Base-by-base conservation (phyloP, 2,113 vertebrate species). In the Eubucco bourcierii region DNA sequence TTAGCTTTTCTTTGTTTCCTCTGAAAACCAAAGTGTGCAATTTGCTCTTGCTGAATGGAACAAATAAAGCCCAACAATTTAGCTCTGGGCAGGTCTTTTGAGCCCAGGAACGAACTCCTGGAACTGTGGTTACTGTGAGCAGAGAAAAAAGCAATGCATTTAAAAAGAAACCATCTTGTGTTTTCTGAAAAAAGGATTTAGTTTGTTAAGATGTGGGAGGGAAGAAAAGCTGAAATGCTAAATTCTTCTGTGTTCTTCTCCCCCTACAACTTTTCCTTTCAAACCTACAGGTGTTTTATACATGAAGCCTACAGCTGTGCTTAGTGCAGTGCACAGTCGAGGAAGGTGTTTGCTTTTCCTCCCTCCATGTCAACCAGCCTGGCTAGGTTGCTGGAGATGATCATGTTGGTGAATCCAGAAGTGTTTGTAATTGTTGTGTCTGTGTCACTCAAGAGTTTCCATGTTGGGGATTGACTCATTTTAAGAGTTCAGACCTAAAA, bases 1-100 rank as follows among this genome's bases (percentile, higher is more conserved):
- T 53, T 53, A 83, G 75, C 60, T 92, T 95, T 96, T 44, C 65
- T 93, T 87, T 91, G 52, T 91, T 94, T 93, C 56, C 29, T 80
- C 33, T 83, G 79, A 17, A 68, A 82, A 82, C 15, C 31, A 23
- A 90, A 83, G 84, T 34, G 47, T 77, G 0, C 83, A 21, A 93
- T 93, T 94, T 94, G 33, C 37, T 72, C 53, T 65, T 53, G 31
- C 68, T 72, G 75, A 61, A 53, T 41, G 21, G 52, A 60, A 82
- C 67, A 67, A 90, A 74, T 50, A 86, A 80, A 41, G 34, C 65
- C 72, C 53, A 74, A 5, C 64, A 50, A 61, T 94, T 92, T 78
- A 8, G n/a, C 93, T 85, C 72, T 50, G 59, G 94, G 89, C 82
- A 92, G 87, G 34, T 80, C 46, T 75, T 50, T 71, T 89, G 72